These are phyloP conservation scores for Sinonovacula constricta DNA, from an alignment of 1,140 invertebrate species.

Conservation along the genomic window DNA sequence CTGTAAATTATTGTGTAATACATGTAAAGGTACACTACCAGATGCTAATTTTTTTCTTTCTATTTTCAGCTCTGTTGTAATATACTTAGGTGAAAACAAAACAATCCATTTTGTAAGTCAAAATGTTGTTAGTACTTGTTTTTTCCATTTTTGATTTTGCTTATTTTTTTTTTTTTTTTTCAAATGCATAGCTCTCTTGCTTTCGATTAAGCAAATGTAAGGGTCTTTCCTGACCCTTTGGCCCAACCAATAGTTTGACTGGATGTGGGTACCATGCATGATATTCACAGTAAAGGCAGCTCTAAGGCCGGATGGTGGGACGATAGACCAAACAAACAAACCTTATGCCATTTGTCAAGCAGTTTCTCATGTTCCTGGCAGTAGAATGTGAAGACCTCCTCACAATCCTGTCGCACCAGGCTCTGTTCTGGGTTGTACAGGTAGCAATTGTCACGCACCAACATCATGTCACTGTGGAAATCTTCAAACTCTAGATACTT, in stretches of 20 bases:
- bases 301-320: background rate
- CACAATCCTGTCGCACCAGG: conserved; percentile 75
- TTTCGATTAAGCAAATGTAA: too few relatives aligned
- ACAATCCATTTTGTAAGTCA: too few relatives aligned
- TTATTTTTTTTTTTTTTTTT: background rate
- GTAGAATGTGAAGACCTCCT: conserved; percentile 76
- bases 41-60: too few relatives aligned
- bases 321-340: background rate
- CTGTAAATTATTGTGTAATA: too few relatives aligned
- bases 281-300: background rate
- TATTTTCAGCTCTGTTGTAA: too few relatives aligned
- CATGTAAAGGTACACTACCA: too few relatives aligned
- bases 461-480: conserved; percentile 76
- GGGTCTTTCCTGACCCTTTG: background rate
- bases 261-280: background rate
- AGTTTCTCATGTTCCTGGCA: conserved; percentile 72
- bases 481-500: conserved; percentile 72
- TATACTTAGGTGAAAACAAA: too few relatives aligned
- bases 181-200: background rate
- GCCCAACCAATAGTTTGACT: background rate
- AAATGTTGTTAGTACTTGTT: too few relatives aligned
- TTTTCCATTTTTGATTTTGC: background rate
- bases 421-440: conserved; percentile 76
- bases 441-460: conserved; percentile 76
- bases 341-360: conserved; percentile 72